A percentile compares a stretch with the other conserved stretches of the same genome.
Conservation (phyloP, 2,888 invertebrate species). For the Drosophila rubida region DNA sequence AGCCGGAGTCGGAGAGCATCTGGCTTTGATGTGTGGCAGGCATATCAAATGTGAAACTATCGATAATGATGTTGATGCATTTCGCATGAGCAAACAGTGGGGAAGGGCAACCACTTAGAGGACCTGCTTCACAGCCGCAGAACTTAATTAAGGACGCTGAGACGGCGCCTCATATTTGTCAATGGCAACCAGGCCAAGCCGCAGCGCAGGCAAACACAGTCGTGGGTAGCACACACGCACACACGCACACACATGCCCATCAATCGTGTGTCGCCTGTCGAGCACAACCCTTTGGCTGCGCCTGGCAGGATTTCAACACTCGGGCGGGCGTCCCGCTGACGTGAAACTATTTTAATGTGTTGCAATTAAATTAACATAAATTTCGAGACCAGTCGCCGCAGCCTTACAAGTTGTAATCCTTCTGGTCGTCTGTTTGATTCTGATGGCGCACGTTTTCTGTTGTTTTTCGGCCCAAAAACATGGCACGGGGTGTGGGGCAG, state of each 20-base stretch:
- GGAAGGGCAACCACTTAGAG: conserved; percentile 19
- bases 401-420: conserved; percentile 55
- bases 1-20: too few species aligned
- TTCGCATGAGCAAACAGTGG: conserved; percentile 39
- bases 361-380: conserved; percentile 80
- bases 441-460: conserved; percentile 57
- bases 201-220: conserved; percentile 66
- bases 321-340: conserved; percentile 35
- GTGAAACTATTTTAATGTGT: conserved; percentile 79
- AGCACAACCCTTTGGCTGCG: conserved; percentile 48
- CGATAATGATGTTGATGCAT: conserved; percentile 71
- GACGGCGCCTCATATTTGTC: conserved; percentile 61
- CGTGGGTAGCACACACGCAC: conserved; percentile 30
- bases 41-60: conserved; percentile 73
- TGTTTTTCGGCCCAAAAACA: conserved; percentile 67
- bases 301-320: conserved; percentile 56
- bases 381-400: conserved; percentile 55
- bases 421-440: conserved; percentile 54
- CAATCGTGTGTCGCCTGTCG: conserved; percentile 47
- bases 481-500: neutral
- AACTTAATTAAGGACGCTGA: conserved; percentile 71
- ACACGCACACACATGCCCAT: conserved; percentile 24
- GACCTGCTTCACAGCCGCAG: conserved; percentile 2
- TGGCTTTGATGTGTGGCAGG: conserved; percentile 64
- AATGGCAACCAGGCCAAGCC: conserved; percentile 68